Percentiles rank a stretch among this genome's conserved stretches.
Evolutionary conservation across 2,797 vertebrate species (phyloP).

Genomic region (Cynopterus sphinx): DNA sequence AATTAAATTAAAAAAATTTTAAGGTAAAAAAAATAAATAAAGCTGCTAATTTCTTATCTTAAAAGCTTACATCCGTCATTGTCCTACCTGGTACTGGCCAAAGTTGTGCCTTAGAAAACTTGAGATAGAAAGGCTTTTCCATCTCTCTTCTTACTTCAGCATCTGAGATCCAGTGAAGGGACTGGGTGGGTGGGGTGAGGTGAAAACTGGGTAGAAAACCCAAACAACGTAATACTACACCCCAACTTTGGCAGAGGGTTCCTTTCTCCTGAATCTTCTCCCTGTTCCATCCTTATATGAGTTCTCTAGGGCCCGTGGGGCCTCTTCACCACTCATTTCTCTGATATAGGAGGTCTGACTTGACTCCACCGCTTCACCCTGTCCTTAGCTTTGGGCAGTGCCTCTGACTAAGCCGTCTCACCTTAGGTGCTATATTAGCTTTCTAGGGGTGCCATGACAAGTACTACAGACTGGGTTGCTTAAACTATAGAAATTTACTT

Average conservation of each 20-base stretch:
- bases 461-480: not conserved
- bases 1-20: not conserved
- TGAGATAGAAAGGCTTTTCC: not conserved
- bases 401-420: not conserved
- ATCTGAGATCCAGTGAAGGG: too few species aligned
- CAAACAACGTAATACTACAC: too few species aligned
- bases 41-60: not conserved
- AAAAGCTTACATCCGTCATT: not conserved
- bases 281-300: not conserved
- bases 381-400: not conserved
- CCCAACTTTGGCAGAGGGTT: not conserved
- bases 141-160: not conserved
- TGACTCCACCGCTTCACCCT: not conserved
- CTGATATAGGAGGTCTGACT: too few species aligned
- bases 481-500: not conserved
- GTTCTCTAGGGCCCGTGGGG: fast-evolving
- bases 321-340: not conserved
- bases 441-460: not conserved
- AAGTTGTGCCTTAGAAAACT: not conserved
- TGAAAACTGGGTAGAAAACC: too few species aligned
- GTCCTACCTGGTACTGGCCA: not conserved
- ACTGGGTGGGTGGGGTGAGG: too few species aligned
- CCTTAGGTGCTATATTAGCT: not conserved
- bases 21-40: not conserved
- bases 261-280: not conserved